A percentile compares a stretch with the other conserved stretches of the same genome.
These are phyloP conservation scores for Stenchaetothrips biformis DNA, from an alignment of 2,888 invertebrate genomes.

Conservation along the genomic window DNA sequence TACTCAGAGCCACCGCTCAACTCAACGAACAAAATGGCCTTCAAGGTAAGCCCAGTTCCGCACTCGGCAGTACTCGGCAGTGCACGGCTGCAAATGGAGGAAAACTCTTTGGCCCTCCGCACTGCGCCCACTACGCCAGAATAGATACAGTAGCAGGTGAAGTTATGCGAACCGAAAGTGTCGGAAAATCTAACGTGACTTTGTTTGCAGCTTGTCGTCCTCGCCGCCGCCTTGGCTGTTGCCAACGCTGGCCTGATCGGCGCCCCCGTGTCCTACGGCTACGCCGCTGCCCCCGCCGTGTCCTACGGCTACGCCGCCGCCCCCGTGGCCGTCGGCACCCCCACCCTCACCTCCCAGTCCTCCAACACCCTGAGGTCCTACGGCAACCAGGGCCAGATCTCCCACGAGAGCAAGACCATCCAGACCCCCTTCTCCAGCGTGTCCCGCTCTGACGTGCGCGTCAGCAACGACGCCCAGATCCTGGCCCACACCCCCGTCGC, in stretches of 20 bases:
- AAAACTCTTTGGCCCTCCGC: too few relatives aligned
- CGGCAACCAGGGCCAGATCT: constrained; percentile 38
- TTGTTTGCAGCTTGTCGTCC: constrained; percentile 35
- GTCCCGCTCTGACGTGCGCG: constrained; percentile 37
- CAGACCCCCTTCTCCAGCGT: constrained; percentile 39
- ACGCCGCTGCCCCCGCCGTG: constrained; percentile 28
- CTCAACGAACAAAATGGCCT: not conserved
- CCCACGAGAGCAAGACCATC: constrained; percentile 38
- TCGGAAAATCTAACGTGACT: not conserved
- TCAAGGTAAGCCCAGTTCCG: not conserved
- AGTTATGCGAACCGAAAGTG: too few relatives aligned
- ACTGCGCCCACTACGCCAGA: too few relatives aligned
- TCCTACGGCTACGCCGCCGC: constrained; percentile 34
- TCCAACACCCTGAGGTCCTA: constrained; percentile 37
- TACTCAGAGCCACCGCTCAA: constrained; percentile 8
- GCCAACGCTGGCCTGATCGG: constrained; percentile 35
- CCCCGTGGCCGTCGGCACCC: constrained; percentile 33
- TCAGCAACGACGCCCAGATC: constrained; percentile 38
- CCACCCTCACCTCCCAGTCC: constrained; percentile 37
- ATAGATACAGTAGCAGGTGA: too few relatives aligned
- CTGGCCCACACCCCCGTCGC: constrained; percentile 36
- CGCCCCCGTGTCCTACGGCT: constrained; percentile 24
- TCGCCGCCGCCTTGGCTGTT: constrained; percentile 35
- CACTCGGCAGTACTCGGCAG: too few relatives aligned
- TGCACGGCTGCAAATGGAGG: too few relatives aligned